A percentile compares a stretch with the other conserved stretches of the same genome.
These are phyloP conservation scores for Pseudorhombus dupliciocellatus DNA, from an alignment of 2,113 vertebrate genomes.

Conservation along the genomic window DNA sequence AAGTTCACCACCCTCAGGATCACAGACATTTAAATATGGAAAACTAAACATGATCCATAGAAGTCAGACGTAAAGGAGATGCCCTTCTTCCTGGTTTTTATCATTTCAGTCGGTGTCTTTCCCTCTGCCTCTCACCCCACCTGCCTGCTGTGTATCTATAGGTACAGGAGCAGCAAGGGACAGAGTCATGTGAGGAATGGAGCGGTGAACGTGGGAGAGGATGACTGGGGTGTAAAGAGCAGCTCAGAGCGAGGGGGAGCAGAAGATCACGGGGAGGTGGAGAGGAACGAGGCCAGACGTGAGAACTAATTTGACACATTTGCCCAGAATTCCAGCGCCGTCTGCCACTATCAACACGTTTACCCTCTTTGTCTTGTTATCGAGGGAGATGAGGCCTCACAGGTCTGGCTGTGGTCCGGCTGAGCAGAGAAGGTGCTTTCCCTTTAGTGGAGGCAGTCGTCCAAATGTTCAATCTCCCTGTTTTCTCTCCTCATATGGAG, in stretches of 20 bases:
- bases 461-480: conserved; percentile 21
- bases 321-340: conserved; percentile 76
- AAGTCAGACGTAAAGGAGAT: too few relatives aligned
- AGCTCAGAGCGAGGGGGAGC: conserved; percentile 37
- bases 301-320: conserved; percentile 85
- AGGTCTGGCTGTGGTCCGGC: conserved; percentile 68
- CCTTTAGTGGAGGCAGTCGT: conserved; percentile 47
- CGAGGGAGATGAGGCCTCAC: conserved; percentile 73
- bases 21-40: too few relatives aligned
- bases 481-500: conserved; percentile 18
- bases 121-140: not conserved
- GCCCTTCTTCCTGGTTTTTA: too few relatives aligned
- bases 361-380: conserved; percentile 69
- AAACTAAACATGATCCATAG: too few relatives aligned
- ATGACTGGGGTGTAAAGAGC: conserved; percentile 61
- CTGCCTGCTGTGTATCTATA: not conserved
- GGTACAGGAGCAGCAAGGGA: conserved; percentile 32
- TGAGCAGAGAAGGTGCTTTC: conserved; percentile 61
- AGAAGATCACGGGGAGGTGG: conserved; percentile 66
- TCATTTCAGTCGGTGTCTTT: not conserved
- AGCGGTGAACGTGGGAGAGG: conserved; percentile 45
- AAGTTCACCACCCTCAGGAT: too few relatives aligned
- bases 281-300: conserved; percentile 71
- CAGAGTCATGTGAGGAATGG: conserved; percentile 61
- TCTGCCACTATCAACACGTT: conserved; percentile 85